Conservation (phyloP, 2,797 vertebrate genomes). For the Todus mexicanus region DNA sequence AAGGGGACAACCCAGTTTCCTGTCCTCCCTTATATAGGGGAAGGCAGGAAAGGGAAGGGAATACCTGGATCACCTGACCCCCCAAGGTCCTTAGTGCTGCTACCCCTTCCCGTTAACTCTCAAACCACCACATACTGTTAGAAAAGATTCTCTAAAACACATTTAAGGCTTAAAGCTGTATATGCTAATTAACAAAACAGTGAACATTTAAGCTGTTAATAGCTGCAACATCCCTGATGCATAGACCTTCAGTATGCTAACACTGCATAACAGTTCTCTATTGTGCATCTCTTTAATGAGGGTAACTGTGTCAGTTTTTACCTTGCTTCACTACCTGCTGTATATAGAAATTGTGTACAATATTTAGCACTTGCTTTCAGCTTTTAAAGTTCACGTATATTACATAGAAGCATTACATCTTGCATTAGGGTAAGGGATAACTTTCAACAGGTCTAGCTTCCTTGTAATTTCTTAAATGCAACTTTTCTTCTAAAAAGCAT, state of each 20-base stretch:
- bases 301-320: slow-evolving; percentile 68
- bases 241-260: slow-evolving; percentile 56
- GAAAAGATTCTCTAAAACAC: slow-evolving; percentile 51
- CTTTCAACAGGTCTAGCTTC: slow-evolving; percentile 49
- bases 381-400: slow-evolving; percentile 62
- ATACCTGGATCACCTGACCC: too few relatives aligned
- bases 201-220: slow-evolving; percentile 73
- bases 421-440: slow-evolving; percentile 2
- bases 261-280: slow-evolving; percentile 63
- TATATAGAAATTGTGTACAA: slow-evolving; percentile 68
- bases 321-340: slow-evolving; percentile 72
- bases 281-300: slow-evolving; percentile 67
- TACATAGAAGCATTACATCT: slow-evolving; percentile 44
- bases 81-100: too few relatives aligned
- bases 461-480: slow-evolving; percentile 22
- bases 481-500: not conserved
- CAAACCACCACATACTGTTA: not conserved
- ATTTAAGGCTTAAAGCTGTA: slow-evolving; percentile 66
- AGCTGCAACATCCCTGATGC: slow-evolving; percentile 68
- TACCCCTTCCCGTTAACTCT: too few relatives aligned
- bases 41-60: too few relatives aligned
- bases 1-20: too few relatives aligned
- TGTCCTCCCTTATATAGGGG: too few relatives aligned
- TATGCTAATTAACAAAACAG: slow-evolving; percentile 75
- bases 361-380: slow-evolving; percentile 67